Evolutionary conservation across 64 coral and sea anemone species (phyloP), one percentile per base, ranked within the genome.

Genomic region (Actinia equina): DNA sequence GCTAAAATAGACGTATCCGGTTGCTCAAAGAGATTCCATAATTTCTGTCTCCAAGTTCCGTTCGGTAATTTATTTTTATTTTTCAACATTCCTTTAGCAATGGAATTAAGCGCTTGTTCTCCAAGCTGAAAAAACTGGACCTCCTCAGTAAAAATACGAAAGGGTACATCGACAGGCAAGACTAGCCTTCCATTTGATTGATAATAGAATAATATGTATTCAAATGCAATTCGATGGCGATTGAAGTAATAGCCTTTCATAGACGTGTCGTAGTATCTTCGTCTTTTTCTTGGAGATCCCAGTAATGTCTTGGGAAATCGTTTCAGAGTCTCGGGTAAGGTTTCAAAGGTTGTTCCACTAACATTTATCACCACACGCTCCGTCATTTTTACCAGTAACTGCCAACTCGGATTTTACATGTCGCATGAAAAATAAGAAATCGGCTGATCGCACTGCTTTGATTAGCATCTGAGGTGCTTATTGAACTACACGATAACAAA

Each of bases 181-280:
- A 95, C 87, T 46, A 98, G 88, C n/a, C 93, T 90, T 77, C 96
- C 96, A n/a, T 89, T 89, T 27, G 96, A 98, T 44, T 98, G 96
- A 85, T 98, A 98, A 85, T 95, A 98, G 79, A 93, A 98, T 82
- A 98, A 77, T 85, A 96, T 96, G n/a, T 91, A 96, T 86, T 96
- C 94, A 82, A 96, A 96, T 15, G 79, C 94, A 65, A 93, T 70
- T 86, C 94, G 88, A 80, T 96, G 94, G 17, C 94, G 84, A 62
- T 96, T 93, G 84, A 96, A 96, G 90, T 92, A 99, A 88, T 95
- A 99, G 30, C 89, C 85, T 55, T 95, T 83, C 49, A 86, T 84
- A n/a, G 26, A 79, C 26, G 88, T 58, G 43, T 90, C 84, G 88
- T 88, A 99, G 23, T 99, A 95, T 70, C 89, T 60, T 79, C 79